Evolutionary conservation across 1,140 invertebrate species (phyloP).

Genomic region (Drosophila kepulauana): DNA sequence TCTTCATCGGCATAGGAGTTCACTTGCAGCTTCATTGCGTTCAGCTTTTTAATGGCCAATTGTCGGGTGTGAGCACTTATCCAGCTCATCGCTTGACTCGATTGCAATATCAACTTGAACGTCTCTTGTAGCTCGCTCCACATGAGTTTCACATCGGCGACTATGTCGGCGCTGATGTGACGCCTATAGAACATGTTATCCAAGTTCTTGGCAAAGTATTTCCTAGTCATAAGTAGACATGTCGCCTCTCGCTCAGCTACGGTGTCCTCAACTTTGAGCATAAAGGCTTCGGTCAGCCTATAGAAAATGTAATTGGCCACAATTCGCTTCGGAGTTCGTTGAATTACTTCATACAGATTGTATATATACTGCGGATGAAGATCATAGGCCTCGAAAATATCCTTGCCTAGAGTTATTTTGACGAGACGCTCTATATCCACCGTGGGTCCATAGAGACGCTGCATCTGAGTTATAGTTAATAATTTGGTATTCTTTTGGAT

Average conservation of each 20-base stretch:
- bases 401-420: slow-evolving; percentile 30
- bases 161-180: slow-evolving; percentile 54
- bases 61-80: slow-evolving; percentile 50
- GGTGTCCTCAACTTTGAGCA: slow-evolving; percentile 14
- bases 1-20: slow-evolving; percentile 62
- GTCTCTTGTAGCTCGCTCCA: slow-evolving; percentile 65
- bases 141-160: slow-evolving; percentile 58
- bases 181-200: slow-evolving; percentile 75
- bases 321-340: slow-evolving; percentile 41
- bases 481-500: slow-evolving; percentile 33
- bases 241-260: slow-evolving; percentile 1
- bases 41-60: slow-evolving; percentile 62
- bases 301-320: slow-evolving; percentile 76
- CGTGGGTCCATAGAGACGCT: slow-evolving; percentile 44
- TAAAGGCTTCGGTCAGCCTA: slow-evolving; percentile 52
- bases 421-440: slow-evolving; percentile 52
- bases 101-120: slow-evolving; percentile 51
- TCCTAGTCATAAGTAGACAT: slow-evolving; percentile 56
- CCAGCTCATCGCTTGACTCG: slow-evolving; percentile 43
- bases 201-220: slow-evolving; percentile 67
- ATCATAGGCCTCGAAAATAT: slow-evolving; percentile 49
- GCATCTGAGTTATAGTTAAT: slow-evolving; percentile 49
- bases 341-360: slow-evolving; percentile 55
- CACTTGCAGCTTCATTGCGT: slow-evolving; percentile 64
- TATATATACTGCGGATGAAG: slow-evolving; percentile 48